Percentiles rank a stretch among this genome's conserved stretches.
These are phyloP conservation scores for Colossoma macropomum DNA, from an alignment of 2,113 vertebrate species.

Conservation along the genomic window DNA sequence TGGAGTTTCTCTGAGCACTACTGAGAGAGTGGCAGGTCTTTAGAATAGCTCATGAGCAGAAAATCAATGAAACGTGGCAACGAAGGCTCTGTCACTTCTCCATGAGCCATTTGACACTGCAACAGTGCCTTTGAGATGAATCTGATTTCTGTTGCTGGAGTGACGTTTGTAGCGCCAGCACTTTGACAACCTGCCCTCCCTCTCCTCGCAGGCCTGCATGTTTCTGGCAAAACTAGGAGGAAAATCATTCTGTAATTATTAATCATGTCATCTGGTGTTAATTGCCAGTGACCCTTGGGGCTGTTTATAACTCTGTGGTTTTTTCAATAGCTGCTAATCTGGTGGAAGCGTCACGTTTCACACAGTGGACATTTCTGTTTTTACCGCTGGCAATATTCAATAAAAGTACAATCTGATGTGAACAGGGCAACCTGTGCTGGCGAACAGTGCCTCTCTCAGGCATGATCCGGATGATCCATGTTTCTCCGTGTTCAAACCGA, in stretches of 20 bases:
- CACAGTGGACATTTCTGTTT: slow-evolving; percentile 29
- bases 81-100: slow-evolving; percentile 26
- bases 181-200: slow-evolving; percentile 47
- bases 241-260: slow-evolving; percentile 42
- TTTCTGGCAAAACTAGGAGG: background rate
- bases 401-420: slow-evolving; percentile 35
- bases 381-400: slow-evolving; percentile 35
- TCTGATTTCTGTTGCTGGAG: slow-evolving; percentile 31
- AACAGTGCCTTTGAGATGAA: slow-evolving; percentile 27
- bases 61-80: slow-evolving; percentile 44
- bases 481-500: slow-evolving; percentile 9
- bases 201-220: background rate
- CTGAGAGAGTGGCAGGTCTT: slow-evolving; percentile 17
- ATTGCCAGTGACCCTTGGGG: slow-evolving; percentile 44
- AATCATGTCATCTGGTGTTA: slow-evolving; percentile 45
- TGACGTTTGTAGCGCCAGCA: slow-evolving; percentile 28
- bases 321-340: slow-evolving; percentile 52
- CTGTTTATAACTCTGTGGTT: slow-evolving; percentile 44
- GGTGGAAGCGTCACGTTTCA: slow-evolving; percentile 33
- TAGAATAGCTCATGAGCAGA: slow-evolving; percentile 36
- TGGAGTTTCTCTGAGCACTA: background rate
- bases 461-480: slow-evolving; percentile 34
- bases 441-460: background rate
- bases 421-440: background rate
- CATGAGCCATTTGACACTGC: slow-evolving; percentile 14